These are phyloP conservation scores for Drosophila nasuta DNA, from an alignment of 1,140 invertebrate species.

Conservation along the genomic window DNA sequence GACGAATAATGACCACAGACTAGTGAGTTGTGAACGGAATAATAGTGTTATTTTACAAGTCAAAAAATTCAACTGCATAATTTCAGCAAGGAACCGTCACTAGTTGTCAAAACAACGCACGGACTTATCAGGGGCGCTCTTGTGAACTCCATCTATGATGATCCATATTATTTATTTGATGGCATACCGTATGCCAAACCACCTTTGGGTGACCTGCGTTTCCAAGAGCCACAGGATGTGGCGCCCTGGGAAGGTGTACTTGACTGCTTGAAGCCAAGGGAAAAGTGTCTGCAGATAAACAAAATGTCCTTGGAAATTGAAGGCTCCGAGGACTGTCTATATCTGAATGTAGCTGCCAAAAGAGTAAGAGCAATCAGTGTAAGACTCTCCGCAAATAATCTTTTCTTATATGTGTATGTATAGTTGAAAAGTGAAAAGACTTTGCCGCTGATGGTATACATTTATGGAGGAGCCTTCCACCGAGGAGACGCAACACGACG, in stretches of 20 bases:
- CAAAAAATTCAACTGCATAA: background rate
- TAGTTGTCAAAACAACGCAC: slow-evolving; percentile 57
- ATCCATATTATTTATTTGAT: slow-evolving; percentile 67
- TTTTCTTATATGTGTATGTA: background rate
- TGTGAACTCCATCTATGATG: slow-evolving; percentile 55
- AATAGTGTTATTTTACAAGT: background rate
- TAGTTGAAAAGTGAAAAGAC: slow-evolving; percentile 58
- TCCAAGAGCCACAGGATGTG: slow-evolving; percentile 84
- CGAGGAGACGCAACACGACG: slow-evolving; percentile 84
- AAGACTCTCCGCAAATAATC: background rate
- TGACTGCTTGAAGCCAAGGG: slow-evolving; percentile 54
- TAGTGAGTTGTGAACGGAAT: slow-evolving; percentile 21
- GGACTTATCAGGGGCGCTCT: slow-evolving; percentile 61
- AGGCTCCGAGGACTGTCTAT: slow-evolving; percentile 85
- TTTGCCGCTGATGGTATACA: slow-evolving; percentile 88
- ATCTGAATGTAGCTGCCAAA: slow-evolving; percentile 85
- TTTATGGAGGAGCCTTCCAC: slow-evolving; percentile 89
- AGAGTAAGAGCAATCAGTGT: slow-evolving; percentile 48
- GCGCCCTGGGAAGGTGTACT: slow-evolving; percentile 55
- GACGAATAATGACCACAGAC: slow-evolving; percentile 42
- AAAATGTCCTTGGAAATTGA: slow-evolving; percentile 51
- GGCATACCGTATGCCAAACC: slow-evolving; percentile 86
- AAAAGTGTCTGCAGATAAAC: slow-evolving; percentile 64
- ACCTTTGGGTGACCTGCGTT: slow-evolving; percentile 88
- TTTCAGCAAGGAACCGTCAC: slow-evolving; percentile 42